Conservation (phyloP, 2,888 invertebrate genomes). For the Ichneumon xanthorius region DNA sequence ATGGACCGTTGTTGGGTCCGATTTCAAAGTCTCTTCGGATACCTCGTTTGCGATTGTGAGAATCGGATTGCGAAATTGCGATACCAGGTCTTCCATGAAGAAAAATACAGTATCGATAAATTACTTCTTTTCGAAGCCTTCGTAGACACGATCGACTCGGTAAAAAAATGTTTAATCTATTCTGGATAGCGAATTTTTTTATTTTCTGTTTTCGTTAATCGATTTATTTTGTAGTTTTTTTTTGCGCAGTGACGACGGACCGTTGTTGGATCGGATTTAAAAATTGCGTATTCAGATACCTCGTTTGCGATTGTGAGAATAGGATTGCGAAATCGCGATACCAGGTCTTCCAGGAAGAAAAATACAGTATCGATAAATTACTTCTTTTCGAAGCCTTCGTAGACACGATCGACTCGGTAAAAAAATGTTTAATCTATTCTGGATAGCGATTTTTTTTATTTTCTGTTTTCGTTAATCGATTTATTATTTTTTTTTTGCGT, state of each 20-base stretch:
- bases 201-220: not conserved
- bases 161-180: too few species aligned
- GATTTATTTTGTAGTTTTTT: not conserved
- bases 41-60: slow-evolving; percentile 48
- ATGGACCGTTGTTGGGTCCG: not conserved
- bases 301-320: slow-evolving; percentile 44
- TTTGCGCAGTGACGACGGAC: not conserved
- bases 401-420: not conserved
- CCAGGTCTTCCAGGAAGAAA: not conserved
- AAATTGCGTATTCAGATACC: not conserved
- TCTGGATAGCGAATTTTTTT: not conserved
- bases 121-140: too few species aligned
- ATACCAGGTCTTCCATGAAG: slow-evolving; percentile 44
- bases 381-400: too few species aligned
- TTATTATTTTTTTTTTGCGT: not conserved
- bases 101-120: too few species aligned
- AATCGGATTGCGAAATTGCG: slow-evolving; percentile 20
- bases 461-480: not conserved
- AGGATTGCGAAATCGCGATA: slow-evolving; percentile 3
- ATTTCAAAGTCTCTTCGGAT: too few species aligned
- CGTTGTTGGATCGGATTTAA: too few species aligned
- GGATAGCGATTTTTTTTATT: not conserved
- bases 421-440: too few species aligned
- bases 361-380: not conserved
- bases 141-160: not conserved